These are phyloP conservation scores for Daphoenositta chrysoptera DNA, from an alignment of 2,113 vertebrate species.

Conservation along the genomic window DNA sequence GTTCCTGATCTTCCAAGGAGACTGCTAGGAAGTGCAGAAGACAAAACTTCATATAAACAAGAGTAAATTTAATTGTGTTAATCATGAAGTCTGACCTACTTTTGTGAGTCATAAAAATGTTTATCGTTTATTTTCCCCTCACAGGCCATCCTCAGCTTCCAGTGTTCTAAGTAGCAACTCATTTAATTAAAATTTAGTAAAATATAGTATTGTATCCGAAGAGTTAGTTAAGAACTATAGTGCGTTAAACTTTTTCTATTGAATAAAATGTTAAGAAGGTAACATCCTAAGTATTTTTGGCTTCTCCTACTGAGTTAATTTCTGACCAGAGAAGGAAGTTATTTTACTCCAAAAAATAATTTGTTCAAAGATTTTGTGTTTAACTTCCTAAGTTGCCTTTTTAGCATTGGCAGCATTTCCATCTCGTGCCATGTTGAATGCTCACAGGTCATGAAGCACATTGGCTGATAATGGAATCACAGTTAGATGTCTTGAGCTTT, in stretches of 20 bases:
- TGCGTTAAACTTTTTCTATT: not conserved
- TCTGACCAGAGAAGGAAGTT: not conserved
- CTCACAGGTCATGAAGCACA: not conserved
- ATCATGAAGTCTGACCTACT: not conserved
- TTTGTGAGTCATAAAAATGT: not conserved
- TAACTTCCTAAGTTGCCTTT: not conserved
- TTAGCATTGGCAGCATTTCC: not conserved
- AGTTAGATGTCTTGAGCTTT: not conserved
- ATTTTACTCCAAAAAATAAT: not conserved
- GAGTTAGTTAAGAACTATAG: not conserved
- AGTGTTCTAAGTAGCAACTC: not conserved
- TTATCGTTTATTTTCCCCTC: not conserved
- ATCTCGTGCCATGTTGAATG: not conserved
- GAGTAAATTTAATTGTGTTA: not conserved
- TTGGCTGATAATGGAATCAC: not conserved
- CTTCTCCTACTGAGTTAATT: not conserved
- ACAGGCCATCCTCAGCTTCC: not conserved
- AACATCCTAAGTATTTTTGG: not conserved
- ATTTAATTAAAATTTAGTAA: not conserved
- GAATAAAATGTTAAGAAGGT: not conserved
- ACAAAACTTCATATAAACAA: not conserved
- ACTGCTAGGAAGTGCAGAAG: not conserved
- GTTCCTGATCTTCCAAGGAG: not conserved
- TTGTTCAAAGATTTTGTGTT: not conserved
- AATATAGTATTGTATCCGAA: not conserved